Base-by-base conservation (phyloP, 2,113 vertebrate species). In the Todiramphus chloris region DNA sequence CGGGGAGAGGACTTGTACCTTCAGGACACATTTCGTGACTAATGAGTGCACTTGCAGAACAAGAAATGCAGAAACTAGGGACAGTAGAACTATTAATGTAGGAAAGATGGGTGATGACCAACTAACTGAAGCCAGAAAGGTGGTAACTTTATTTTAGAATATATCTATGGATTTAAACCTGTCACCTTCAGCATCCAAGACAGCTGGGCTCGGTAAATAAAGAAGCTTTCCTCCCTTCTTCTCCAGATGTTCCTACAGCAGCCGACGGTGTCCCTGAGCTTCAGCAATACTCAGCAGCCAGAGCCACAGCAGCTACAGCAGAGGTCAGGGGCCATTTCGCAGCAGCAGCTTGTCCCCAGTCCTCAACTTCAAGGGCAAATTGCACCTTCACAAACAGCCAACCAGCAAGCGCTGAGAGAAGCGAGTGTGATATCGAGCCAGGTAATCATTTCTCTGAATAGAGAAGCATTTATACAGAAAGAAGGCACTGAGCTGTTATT, bases 171-270 rank as follows among this genome's bases (percentile, higher is more conserved):
- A 93, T 94, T 78, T 83, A 67, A 80, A 59, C 87, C 59, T 76
- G 68, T 89, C 43, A 72, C 35, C 23, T 78, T 69, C 18, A 21
- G 80, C 91, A 69, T 33, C 53, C 41, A 58, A 59, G 63, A 75
- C n/a, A 74, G 59, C 50, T 73, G 21, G 28, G 11, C 31, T 74
- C 27, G 9, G 19, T 74, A 82, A 96, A 78, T 74, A 82, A 96
- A 78, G 63, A 91, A 93, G 60, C 60, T 14, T 39, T 50, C 27
- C 19, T 16, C 13, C 30, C 83, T 93, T 94, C 79, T 83, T 88
- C 95, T 95, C 62, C 94, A 98, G 98, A 98, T 98, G 97, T 97
- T 98, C 83, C 89, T 98, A 53, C 98, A 98, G 92, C 98, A 98
- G 77, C 97, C 98, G 0, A 63, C 94, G 0, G 88, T 97, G 19